These are phyloP conservation scores for Drosophila ustulata DNA, from an alignment of 2,888 invertebrate genomes.

Conservation along the genomic window DNA sequence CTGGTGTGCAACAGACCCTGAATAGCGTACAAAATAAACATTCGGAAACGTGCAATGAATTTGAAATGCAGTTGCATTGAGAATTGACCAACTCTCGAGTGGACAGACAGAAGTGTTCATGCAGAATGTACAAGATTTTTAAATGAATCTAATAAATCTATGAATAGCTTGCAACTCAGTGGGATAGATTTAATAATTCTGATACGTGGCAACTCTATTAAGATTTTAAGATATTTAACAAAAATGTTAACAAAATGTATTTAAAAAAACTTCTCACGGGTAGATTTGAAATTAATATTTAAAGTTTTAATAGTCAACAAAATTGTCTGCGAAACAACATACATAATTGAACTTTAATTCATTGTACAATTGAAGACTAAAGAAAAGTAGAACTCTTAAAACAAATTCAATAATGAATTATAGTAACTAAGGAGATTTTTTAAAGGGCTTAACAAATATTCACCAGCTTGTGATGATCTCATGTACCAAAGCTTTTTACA, in stretches of 20 bases:
- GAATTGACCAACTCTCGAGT: conserved; percentile 21
- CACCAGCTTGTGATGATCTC: neutral
- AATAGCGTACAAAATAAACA: conserved; percentile 33
- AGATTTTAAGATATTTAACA: no score
- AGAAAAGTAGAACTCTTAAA: no score
- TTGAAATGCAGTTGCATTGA: conserved; percentile 30
- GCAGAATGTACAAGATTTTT: neutral
- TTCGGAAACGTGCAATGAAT: conserved; percentile 54
- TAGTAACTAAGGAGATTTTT: no score
- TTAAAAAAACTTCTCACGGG: no score
- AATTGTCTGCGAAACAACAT: no score
- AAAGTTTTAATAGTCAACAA: no score
- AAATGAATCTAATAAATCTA: neutral
- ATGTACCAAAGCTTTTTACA: neutral
- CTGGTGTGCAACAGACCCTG: conserved; percentile 54
- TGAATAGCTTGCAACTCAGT: neutral
- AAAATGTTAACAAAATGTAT: no score
- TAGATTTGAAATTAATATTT: no score
- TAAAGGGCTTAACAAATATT: no score
- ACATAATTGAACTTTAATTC: no score
- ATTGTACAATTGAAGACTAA: no score
- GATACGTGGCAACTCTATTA: neutral
- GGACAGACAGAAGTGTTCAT: neutral
- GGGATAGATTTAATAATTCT: neutral
- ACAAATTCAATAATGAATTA: no score